Conservation (phyloP, 2,113 vertebrate species). For the Anarrhichthys ocellatus region DNA sequence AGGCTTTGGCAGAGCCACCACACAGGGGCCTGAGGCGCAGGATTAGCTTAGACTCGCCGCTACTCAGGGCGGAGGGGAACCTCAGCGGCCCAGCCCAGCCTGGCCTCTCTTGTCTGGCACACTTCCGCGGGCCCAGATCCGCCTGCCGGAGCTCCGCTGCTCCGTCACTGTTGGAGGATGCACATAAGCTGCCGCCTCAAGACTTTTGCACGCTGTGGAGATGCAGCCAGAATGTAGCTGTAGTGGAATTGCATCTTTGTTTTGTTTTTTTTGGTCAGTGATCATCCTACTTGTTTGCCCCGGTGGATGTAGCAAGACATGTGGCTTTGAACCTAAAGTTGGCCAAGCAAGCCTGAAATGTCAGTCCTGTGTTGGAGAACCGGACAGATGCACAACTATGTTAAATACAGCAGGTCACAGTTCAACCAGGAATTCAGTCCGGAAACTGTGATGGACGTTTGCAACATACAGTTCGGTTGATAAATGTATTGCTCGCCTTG, state of each 20-base stretch:
- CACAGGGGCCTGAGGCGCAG: conserved; percentile 74
- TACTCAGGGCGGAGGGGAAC: conserved; percentile 78
- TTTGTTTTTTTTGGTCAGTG: conserved; percentile 5
- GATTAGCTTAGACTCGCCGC: conserved; percentile 81
- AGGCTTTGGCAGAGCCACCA: conserved; percentile 79
- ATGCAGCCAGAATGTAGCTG: conserved; percentile 48
- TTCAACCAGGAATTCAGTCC: not conserved
- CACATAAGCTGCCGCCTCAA: conserved; percentile 57
- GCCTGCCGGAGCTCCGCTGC: conserved; percentile 52
- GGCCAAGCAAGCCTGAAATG: not conserved
- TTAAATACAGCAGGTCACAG: not conserved
- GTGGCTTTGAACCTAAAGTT: conserved; percentile 1
- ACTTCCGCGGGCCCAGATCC: conserved; percentile 50
- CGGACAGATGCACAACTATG: not conserved
- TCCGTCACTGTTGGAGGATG: conserved; percentile 60
- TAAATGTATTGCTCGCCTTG: not conserved
- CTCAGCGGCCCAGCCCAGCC: conserved; percentile 66
- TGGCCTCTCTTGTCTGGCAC: conserved; percentile 70
- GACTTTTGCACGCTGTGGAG: conserved; percentile 42
- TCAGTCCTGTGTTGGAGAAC: not conserved
- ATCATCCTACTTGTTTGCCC: conserved; percentile 46
- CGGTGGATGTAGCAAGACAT: conserved; percentile 1
- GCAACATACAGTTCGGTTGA: not conserved
- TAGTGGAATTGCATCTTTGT: conserved; percentile 52
- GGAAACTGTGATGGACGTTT: not conserved